Evolutionary conservation across 2,797 vertebrate genomes (phyloP).

Genomic region (Sebastes vulpes): DNA sequence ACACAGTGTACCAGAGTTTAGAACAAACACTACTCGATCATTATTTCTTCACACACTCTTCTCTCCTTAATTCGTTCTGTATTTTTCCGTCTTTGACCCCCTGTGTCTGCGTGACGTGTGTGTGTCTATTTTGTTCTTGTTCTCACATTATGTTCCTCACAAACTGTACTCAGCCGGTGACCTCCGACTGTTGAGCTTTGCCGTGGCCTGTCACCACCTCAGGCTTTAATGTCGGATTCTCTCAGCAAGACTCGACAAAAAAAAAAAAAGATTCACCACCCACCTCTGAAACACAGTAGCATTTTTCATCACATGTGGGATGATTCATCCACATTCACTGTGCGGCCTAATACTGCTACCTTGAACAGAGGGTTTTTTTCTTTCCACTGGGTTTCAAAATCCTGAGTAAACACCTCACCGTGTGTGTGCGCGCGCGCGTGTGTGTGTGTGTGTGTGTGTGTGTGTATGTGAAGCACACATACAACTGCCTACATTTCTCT

Average conservation of each 20-base stretch:
- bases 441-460: background rate
- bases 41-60: background rate
- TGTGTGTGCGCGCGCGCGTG: background rate
- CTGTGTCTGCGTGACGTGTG: background rate
- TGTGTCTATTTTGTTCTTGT: conserved; percentile 12
- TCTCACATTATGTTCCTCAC: conserved; percentile 39
- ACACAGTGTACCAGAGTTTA: background rate
- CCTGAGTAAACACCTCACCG: conserved; percentile 29
- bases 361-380: background rate
- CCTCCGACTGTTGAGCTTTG: conserved; percentile 34
- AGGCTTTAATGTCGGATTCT: conserved; percentile 42
- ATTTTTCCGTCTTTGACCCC: background rate
- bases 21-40: background rate
- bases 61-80: background rate
- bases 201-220: conserved; percentile 48
- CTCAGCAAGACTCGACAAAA: conserved; percentile 7
- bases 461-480: background rate
- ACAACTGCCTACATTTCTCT: conserved; percentile 49
- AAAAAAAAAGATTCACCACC: background rate
- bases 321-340: conserved; percentile 30
- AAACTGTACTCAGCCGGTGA: conserved; percentile 19
- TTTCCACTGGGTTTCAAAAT: background rate
- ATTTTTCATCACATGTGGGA: conserved; percentile 32
- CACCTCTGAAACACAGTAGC: conserved; percentile 34
- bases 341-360: conserved; percentile 1